Base-by-base conservation (phyloP, 2,888 invertebrate genomes). In the Sphecodes monilicornis region DNA sequence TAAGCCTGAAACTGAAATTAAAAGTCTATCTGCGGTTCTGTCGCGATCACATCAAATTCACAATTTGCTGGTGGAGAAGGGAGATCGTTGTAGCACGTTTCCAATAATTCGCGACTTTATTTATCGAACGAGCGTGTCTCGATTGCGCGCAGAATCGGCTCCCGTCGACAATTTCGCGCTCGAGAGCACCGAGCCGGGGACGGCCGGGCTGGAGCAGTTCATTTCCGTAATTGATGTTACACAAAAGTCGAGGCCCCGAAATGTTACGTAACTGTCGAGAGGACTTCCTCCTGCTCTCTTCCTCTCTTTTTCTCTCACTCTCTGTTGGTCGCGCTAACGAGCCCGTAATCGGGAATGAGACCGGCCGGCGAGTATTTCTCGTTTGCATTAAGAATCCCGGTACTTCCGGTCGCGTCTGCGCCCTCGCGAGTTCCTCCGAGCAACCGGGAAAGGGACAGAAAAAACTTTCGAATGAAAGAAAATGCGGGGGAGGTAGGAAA, bases 191-290 rank as follows among this genome's bases (percentile, higher is more conserved):
- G 43, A 70, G 26, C 26, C 57, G 57, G 57, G 16, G 1, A 26
- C 57, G 57, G 57, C 54, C 29, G 32, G 16, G 43, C 41, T 50
- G 64, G 18, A 66, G 41, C 54, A 57, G 75, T 54, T 81, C 75
- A 43, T 82, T 76, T 70, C 71, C 75, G 82, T 82, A 82, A 82
- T 82, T 82, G 82, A 82, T 29, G 82, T 82, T 82, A 75, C 82
- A 82, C 75, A 82, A 82, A n/a, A 82, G 75, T 81, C 82, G 43
- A 54, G 64, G 6, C 64, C 43, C 74, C 72, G 54, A 29, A 57
- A 66, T 82, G 82, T 82, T 82, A 82, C 75, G 50, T 82, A 82
- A 82, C 82, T 76, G 71, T 76, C 71, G 54, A 71, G 75, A 26
- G 70, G 82, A 11, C 46, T 18, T 2, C 6, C 22, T 50, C 22